A percentile compares a stretch with the other conserved stretches of the same genome.
These are phyloP conservation scores for Sprattus sprattus DNA, from an alignment of 2,113 vertebrate species.

Conservation along the genomic window DNA sequence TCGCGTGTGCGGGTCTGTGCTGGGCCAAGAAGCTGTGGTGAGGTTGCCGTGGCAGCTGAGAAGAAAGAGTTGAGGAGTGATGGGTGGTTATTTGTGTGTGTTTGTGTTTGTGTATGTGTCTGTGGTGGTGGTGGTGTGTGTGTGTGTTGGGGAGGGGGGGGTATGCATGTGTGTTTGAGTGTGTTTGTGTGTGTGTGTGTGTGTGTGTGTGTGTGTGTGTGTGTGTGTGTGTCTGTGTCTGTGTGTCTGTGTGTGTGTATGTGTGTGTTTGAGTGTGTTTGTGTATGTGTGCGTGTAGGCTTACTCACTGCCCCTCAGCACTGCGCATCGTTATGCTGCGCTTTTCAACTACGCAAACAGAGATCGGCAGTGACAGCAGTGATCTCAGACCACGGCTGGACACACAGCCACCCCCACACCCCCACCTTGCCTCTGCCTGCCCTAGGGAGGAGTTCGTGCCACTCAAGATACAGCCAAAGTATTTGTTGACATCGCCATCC, in stretches of 20 bases:
- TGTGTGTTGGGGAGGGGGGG: background rate
- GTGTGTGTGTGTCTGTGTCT: background rate
- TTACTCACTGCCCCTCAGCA: background rate
- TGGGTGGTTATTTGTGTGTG: background rate
- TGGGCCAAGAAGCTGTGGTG: background rate
- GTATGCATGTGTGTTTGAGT: no score
- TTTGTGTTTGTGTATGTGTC: background rate
- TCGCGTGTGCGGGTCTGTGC: background rate
- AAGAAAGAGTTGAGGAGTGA: background rate
- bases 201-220: background rate
- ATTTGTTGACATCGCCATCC: constrained; percentile 38
- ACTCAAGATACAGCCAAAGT: constrained; percentile 22
- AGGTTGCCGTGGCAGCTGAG: constrained; percentile 24
- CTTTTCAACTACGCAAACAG: constrained; percentile 11
- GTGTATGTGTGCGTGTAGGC: background rate
- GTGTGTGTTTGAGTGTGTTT: background rate
- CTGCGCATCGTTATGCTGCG: background rate
- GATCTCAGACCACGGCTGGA: constrained; percentile 20
- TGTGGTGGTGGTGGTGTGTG: background rate
- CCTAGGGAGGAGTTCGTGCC: no score
- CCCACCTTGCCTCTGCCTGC: no score
- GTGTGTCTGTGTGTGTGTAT: background rate
- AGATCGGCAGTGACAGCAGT: constrained; percentile 42
- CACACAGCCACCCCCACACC: background rate
- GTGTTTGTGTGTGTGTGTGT: background rate